Evolutionary conservation across 2,888 invertebrate species (phyloP), one percentile per base, ranked within the genome.

Genomic region (Gymnoscelis rufifasciata): DNA sequence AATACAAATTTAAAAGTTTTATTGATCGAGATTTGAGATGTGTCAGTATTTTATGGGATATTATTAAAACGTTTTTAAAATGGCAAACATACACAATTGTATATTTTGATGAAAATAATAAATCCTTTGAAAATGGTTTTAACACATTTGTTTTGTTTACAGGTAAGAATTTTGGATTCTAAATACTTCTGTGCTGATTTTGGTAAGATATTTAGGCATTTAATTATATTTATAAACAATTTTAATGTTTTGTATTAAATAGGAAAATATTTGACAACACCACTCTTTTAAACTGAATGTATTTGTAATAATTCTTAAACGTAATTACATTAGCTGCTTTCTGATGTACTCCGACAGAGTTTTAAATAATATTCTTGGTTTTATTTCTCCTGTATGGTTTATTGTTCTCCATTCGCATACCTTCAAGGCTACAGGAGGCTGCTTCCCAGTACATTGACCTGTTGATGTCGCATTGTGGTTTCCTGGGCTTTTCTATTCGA

Each of bases 401-500:
- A 27, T 43, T 37, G 15, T 43, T 23, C 28, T 19, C 33, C 27
- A 35, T 40, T 31, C 24, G 23, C 35, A 42, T 12, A 26, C 19
- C 15, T 12, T 23, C 19, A 44, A 38, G 44, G 38, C 33, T 35
- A 12, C 38, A 12, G 43, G 33, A 3, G 31, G 26, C 11, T 10
- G 12, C 28, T 56, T 48, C 47, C 48, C 23, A 49, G 56, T 46
- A 48, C 31, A 51, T 48, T 40, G 48, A 37, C 40, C 45, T 15
- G 12, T 35, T 54, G 30, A 40, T 42, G 47, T 57, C 62, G 11
- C 15, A 28, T 33, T 52, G 42, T 35, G 42, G 48, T 54, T 49
- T 45, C 50, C 52, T 55, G 49, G 46, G 54, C 53, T 63, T 57
- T 53, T 55, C 53, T 54, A 53, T 51, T 56, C 58, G 60, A 60